Evolutionary conservation across 2,797 vertebrate species (phyloP).

Genomic region (Cyprinodon diabolis): DNA sequence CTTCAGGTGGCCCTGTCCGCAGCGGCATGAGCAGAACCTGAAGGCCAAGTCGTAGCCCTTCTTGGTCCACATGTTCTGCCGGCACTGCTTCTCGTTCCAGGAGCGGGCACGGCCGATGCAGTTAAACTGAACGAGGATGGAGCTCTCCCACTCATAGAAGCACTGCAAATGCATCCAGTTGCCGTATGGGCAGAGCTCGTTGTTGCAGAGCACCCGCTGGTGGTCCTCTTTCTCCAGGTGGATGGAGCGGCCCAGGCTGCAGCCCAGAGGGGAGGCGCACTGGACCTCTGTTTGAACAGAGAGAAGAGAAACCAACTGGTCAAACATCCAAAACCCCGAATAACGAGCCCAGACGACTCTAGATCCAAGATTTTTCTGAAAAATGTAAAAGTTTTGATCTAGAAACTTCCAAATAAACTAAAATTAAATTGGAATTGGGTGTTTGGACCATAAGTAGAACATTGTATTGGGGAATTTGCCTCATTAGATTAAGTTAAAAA

Average conservation of each 20-base stretch:
- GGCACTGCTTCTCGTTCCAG: slow-evolving; percentile 99
- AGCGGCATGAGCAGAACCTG: slow-evolving; percentile 97
- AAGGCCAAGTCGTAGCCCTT: slow-evolving; percentile 98
- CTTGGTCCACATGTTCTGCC: slow-evolving; percentile 99
- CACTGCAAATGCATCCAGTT: slow-evolving; percentile 99
- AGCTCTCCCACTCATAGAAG: slow-evolving; percentile 99
- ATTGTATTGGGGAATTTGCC: too few relatives aligned
- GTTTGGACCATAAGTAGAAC: too few relatives aligned
- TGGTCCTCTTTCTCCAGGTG: slow-evolving; percentile 98
- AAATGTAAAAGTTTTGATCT: too few relatives aligned
- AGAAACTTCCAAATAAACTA: background rate
- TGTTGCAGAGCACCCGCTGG: slow-evolving; percentile 97
- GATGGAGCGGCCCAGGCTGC: slow-evolving; percentile 88
- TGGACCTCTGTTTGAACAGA: slow-evolving; percentile 82
- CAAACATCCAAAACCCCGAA: background rate
- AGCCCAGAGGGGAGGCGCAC: slow-evolving; percentile 94
- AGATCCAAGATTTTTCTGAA: background rate
- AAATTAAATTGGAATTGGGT: too few relatives aligned
- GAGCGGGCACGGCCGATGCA: slow-evolving; percentile 96
- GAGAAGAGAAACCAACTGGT: background rate
- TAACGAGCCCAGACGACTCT: background rate
- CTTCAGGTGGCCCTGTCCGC: slow-evolving; percentile 96
- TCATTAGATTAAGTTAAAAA: too few relatives aligned
- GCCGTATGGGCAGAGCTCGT: slow-evolving; percentile 91
- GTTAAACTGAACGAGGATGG: slow-evolving; percentile 98